phyloP scores from a whole-genome alignment of 2,113 vertebrate genomes.

The Pterocles burchelli region DNA sequence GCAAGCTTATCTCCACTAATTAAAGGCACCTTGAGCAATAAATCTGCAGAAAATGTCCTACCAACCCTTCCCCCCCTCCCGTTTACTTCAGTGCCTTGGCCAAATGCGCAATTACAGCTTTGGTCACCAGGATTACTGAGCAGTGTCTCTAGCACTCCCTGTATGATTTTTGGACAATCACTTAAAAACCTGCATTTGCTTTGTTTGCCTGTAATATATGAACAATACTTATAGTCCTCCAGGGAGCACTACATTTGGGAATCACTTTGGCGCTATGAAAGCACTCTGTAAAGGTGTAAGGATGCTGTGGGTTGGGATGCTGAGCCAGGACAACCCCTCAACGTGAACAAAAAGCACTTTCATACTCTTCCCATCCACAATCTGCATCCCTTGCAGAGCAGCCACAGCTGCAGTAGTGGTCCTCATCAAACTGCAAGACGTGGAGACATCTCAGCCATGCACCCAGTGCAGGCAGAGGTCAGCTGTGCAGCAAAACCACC shows the following conservation, averaged over 20 bases:
- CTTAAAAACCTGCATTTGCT: background rate
- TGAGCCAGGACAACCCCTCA: background rate
- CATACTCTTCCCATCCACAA: accelerated
- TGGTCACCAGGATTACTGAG: background rate
- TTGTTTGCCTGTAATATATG: background rate
- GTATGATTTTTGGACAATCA: background rate
- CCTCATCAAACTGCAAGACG: background rate
- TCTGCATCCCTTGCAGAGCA: background rate
- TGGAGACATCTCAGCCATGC: background rate
- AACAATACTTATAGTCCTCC: background rate
- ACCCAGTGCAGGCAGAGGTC: background rate
- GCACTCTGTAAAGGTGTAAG: background rate
- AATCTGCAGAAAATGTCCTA: background rate
- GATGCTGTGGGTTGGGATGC: background rate
- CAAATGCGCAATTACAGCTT: background rate
- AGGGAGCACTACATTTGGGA: background rate
- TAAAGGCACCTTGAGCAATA: accelerated
- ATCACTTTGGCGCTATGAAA: background rate
- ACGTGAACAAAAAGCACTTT: background rate
- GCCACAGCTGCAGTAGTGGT: background rate
- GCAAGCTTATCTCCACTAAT: background rate
- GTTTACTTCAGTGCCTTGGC: background rate
- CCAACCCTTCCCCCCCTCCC: background rate
- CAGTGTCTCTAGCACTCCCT: background rate
- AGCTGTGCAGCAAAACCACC: background rate